Percentiles rank a stretch among this genome's conserved stretches.
These are phyloP conservation scores for Goniozus legneri DNA, from an alignment of 1,140 invertebrate genomes.

Conservation along the genomic window DNA sequence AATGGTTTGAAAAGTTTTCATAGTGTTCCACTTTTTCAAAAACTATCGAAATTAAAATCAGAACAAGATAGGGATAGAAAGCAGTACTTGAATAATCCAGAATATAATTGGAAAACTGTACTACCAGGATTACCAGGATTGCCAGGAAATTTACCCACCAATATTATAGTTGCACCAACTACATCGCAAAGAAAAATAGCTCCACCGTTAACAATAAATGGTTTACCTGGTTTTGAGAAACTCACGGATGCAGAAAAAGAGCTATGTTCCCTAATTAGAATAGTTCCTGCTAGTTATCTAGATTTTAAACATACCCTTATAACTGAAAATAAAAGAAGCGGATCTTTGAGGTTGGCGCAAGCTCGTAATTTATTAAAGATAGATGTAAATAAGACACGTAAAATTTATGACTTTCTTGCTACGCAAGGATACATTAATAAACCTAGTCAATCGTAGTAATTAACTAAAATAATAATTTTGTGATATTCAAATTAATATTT, in stretches of 20 bases:
- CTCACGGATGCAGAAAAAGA: slow-evolving; percentile 70
- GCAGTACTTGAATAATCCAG: slow-evolving; percentile 53
- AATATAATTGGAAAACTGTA: slow-evolving; percentile 42
- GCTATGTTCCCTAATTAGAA: slow-evolving; percentile 70
- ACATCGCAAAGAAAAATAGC: slow-evolving; percentile 44
- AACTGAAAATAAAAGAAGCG: slow-evolving; percentile 70
- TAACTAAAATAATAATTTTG: too few species aligned
- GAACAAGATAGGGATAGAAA: slow-evolving; percentile 60
- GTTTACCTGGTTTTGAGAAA: slow-evolving; percentile 75
- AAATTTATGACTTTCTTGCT: slow-evolving; percentile 81
- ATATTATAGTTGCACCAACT: slow-evolving; percentile 4
- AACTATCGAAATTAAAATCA: slow-evolving; percentile 55
- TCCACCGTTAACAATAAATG: slow-evolving; percentile 71
- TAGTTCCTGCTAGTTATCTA: slow-evolving; percentile 74
- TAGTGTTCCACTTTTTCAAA: slow-evolving; percentile 65
- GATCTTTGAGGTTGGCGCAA: slow-evolving; percentile 70
- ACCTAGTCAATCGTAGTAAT: slow-evolving; percentile 32
- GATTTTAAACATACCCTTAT: slow-evolving; percentile 73
- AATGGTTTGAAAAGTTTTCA: slow-evolving; percentile 69
- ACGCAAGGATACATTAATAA: slow-evolving; percentile 68
- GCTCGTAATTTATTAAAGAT: slow-evolving; percentile 83
- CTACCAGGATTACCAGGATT: slow-evolving; percentile 16
- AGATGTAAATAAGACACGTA: slow-evolving; percentile 90
- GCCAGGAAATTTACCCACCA: slow-evolving; percentile 1
- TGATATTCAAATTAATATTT: too few species aligned